Evolutionary conservation across 2,888 invertebrate genomes (phyloP).

Genomic region (Notodonta dromedarius): DNA sequence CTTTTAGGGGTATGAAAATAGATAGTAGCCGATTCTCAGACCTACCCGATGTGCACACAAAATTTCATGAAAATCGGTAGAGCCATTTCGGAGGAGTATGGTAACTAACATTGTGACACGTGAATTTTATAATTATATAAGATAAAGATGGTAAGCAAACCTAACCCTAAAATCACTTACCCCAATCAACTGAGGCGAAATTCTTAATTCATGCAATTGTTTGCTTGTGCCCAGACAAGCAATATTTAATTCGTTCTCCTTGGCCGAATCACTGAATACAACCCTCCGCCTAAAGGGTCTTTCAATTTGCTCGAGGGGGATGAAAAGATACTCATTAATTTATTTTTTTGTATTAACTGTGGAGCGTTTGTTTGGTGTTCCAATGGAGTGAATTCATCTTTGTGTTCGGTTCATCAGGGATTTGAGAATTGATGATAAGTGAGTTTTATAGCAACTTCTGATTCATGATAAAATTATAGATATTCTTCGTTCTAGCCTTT

Average conservation of each 20-base stretch:
- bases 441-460: too few species aligned
- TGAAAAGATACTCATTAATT: slow-evolving; percentile 7
- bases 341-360: background rate
- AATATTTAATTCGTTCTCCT: slow-evolving; percentile 29
- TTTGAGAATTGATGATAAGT: background rate
- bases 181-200: slow-evolving; percentile 18
- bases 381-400: slow-evolving; percentile 2
- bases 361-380: slow-evolving; percentile 3
- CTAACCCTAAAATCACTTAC: slow-evolving; percentile 7
- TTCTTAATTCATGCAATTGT: slow-evolving; percentile 36
- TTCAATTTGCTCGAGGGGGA: slow-evolving; percentile 6
- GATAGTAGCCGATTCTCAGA: too few species aligned
- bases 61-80: too few species aligned
- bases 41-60: too few species aligned
- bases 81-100: too few species aligned
- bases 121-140: too few species aligned
- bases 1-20: too few species aligned
- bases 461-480: too few species aligned
- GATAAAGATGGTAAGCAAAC: slow-evolving; percentile 4
- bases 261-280: slow-evolving; percentile 15
- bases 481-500: too few species aligned
- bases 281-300: slow-evolving; percentile 7
- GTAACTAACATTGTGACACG: too few species aligned
- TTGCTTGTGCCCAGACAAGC: slow-evolving; percentile 19
- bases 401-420: background rate